Evolutionary conservation across 2,888 invertebrate species (phyloP), one percentile per base, ranked within the genome.

Genomic region (Thymelicus acteon): DNA sequence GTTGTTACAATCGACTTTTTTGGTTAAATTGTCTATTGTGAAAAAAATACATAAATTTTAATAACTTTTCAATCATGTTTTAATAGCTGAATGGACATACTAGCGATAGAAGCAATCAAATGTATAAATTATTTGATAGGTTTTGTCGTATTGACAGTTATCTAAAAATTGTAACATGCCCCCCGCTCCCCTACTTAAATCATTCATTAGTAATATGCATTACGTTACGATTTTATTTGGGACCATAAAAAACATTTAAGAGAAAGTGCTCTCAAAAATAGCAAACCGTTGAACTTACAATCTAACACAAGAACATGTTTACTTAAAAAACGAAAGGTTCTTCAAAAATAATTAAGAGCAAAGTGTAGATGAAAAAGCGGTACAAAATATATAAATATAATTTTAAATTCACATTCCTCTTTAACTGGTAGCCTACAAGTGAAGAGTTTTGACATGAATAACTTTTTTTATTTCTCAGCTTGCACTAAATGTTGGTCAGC

Each of bases 401-500:
- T 65, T 65, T 57, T 13, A 54, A 65, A 65, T 44, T 54, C 54
- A 64, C n/a, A 64, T 64, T 60, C 47, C 60, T 54, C 54, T 63
- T 61, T 65, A 60, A 57, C 47, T 60, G 40, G 19, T 49, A 52
- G 44, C 49, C 63, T 63, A 60, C 48, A 64, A 58, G 69, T 70
- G 19, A 49, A 70, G 64, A 60, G 60, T 31, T 39, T 44, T 65
- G 65, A 71, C 71, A 48, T 66, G 47, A 65, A 65, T 54, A 49
- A 24, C 40, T 64, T 57, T 70, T 62, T 71, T 66, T 47, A 66
- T 66, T 66, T 57, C 61, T 61, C 60, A 47, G 65, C 61, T 49
- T 24, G 47, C 44, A 71, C 19, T 61, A 61, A 71, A 71, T 71
- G 60, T 66, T 66, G 66, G 71, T 61, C 71, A 71, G 40, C 60